Conservation (phyloP, 2,113 vertebrate species). For the Melospiza georgiana region DNA sequence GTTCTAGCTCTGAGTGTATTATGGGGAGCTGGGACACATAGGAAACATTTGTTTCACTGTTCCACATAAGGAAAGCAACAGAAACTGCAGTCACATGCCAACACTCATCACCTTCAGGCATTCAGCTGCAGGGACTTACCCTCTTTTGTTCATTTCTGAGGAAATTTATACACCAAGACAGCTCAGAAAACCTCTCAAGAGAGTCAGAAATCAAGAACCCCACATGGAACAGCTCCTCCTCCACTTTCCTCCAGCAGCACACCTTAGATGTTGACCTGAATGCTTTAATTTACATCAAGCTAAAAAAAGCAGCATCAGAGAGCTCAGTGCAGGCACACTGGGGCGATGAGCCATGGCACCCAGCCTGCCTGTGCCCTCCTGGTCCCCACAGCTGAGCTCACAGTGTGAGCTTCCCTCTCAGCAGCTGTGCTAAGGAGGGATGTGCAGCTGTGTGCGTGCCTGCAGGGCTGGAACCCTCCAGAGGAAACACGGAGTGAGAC, state of each 20-base stretch:
- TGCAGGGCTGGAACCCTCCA: background rate
- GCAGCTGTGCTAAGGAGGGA: background rate
- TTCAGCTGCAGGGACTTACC: background rate
- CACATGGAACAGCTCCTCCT: background rate
- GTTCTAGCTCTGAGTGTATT: background rate
- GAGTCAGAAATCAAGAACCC: background rate
- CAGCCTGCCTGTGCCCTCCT: background rate
- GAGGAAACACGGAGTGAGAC: background rate
- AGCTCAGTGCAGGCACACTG: background rate
- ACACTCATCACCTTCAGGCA: background rate
- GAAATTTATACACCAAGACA: background rate
- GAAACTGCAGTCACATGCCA: background rate
- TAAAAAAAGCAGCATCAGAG: background rate
- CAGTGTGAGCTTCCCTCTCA: background rate
- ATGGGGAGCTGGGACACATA: background rate
- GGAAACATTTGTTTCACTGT: background rate
- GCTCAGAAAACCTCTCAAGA: background rate
- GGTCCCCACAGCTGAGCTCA: background rate
- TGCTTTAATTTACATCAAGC: background rate
- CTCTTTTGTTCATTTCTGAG: background rate
- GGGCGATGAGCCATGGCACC: background rate
- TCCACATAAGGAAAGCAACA: background rate
- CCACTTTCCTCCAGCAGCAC: background rate
- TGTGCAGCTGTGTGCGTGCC: fast-evolving
- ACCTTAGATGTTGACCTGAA: background rate